phyloP scores from a whole-genome alignment of 2,888 invertebrate species.

The Lordiphosa andalusiaca region DNA sequence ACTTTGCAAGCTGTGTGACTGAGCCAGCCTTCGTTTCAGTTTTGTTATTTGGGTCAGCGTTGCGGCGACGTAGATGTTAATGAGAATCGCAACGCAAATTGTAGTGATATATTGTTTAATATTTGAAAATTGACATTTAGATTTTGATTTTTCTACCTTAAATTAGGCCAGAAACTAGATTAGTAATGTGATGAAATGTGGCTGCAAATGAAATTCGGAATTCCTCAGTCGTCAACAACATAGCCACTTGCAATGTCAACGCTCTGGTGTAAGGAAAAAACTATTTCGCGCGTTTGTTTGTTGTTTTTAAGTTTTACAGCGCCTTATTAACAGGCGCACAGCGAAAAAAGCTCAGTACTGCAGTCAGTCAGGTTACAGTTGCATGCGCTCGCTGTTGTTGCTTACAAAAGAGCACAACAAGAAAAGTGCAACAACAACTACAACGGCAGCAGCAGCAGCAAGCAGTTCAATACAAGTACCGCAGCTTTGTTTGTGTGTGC shows the following conservation, averaged over 20 bases:
- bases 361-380: constrained; percentile 38
- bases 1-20: constrained; percentile 18
- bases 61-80: constrained; percentile 28
- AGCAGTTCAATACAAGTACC: constrained; percentile 52
- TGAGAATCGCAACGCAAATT: too few relatives aligned
- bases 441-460: constrained; percentile 37
- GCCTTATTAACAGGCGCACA: constrained; percentile 75
- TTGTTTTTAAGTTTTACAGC: constrained; percentile 78
- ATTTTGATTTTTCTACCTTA: too few relatives aligned
- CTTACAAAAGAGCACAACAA: constrained; percentile 56
- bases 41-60: constrained; percentile 62
- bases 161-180: too few relatives aligned
- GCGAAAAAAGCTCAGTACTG: constrained; percentile 46
- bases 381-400: constrained; percentile 32
- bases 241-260: too few relatives aligned
- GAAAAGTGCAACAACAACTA: constrained; percentile 46
- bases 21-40: constrained; percentile 45
- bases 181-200: too few relatives aligned
- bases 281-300: constrained; percentile 64
- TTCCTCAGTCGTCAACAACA: too few relatives aligned
- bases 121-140: too few relatives aligned
- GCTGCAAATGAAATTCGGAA: too few relatives aligned
- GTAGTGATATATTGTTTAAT: too few relatives aligned
- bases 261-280: constrained; percentile 33
- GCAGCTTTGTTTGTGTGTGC: constrained; percentile 13